Evolutionary conservation across 2,797 vertebrate species (phyloP).

Genomic region (Schizopygopsis malacanthus): DNA sequence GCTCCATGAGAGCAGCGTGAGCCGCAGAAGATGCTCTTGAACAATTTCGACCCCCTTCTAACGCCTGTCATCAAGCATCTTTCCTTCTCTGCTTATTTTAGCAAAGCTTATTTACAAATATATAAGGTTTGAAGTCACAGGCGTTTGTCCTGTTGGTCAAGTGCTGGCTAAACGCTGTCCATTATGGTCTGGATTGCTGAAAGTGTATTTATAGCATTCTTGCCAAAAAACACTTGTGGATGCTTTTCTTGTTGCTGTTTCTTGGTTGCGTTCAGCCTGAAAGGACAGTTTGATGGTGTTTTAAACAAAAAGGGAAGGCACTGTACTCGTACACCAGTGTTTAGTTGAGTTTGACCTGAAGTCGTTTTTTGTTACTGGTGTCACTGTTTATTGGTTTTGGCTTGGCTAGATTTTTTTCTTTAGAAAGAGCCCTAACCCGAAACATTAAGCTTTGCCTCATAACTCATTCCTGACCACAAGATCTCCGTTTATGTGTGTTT

Average conservation of each 20-base stretch:
- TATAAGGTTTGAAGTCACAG: background rate
- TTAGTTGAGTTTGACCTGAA: background rate
- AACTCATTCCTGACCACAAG: background rate
- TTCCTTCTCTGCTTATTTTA: background rate
- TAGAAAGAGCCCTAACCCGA: background rate
- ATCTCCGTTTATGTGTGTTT: background rate
- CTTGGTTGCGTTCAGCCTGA: constrained; percentile 36
- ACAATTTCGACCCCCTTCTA: background rate
- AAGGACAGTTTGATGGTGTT: constrained; percentile 65
- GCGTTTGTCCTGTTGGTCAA: background rate
- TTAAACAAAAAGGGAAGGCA: constrained; percentile 47
- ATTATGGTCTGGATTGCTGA: constrained; percentile 66
- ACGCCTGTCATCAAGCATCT: background rate
- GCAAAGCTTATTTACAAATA: background rate
- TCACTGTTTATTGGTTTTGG: background rate
- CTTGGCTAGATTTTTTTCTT: background rate
- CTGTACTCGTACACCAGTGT: background rate
- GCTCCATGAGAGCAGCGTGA: background rate
- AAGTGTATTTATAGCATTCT: constrained; percentile 62
- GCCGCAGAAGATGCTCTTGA: background rate
- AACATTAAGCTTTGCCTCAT: background rate
- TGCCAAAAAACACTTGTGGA: constrained; percentile 66
- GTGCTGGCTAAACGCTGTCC: constrained; percentile 50
- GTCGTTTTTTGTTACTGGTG: background rate
- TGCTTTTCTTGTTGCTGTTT: constrained; percentile 52